Evolutionary conservation across 2,888 invertebrate species (phyloP), one percentile per base, ranked within the genome.

Genomic region (Entomobrya proxima): DNA sequence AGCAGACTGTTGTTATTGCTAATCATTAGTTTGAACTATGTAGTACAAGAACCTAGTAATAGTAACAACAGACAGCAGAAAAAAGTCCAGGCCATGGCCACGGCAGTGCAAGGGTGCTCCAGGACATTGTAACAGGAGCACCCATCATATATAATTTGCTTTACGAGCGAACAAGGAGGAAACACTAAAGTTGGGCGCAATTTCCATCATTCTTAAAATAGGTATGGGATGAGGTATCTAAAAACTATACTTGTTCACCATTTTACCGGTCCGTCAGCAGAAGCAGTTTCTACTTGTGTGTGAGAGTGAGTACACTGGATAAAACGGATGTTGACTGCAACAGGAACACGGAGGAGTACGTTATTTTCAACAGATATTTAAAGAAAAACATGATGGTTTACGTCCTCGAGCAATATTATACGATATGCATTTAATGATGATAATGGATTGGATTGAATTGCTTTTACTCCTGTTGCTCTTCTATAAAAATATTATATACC

Each of bases 371-470:
- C 77, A 78, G 77, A 78, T 78, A 78, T 78, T 79, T 79, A 79
- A 79, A 79, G 50, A 32, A 64, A 67, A 58, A 47, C 55, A 79
- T 76, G 55, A 55, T 35, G 55, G n/a, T 55, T 52, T 76, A 77
- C 40, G 77, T 77, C 77, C 77, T 77, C 77, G 44, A 77, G 77
- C 77, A 77, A 77, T 61, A 81, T 74, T 82, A 82, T 82, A 77
- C 55, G 83, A 69, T 74, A 82, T 78, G 74, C 85, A 74, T 85
- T 85, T 85, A 85, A 85, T 85, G 75, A 85, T 85, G 67, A 67
- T 75, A 85, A 85, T 85, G 85, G 85, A 85, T 85, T 85, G 85
- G 79, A 85, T 85, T 85, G 79, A 78, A 79, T 85, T 74, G 85
- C 78, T 78, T 58, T 69, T 67, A 30, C 50, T 76, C 55, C 55